These are phyloP conservation scores for Channallabes apus DNA, from an alignment of 2,797 vertebrate genomes.

Conservation along the genomic window DNA sequence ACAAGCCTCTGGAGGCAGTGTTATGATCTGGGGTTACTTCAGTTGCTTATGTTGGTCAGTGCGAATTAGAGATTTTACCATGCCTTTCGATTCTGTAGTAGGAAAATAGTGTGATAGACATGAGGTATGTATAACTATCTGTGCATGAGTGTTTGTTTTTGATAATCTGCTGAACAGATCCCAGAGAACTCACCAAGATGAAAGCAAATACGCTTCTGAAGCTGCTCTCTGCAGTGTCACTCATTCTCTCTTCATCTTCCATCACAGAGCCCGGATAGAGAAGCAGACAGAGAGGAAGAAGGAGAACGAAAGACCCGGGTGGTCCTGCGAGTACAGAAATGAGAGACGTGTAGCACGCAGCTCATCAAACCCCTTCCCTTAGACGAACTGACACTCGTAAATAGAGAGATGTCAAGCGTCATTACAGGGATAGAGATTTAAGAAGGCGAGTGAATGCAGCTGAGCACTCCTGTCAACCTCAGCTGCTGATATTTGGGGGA, in stretches of 20 bases:
- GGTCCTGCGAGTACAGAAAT: conserved; percentile 42
- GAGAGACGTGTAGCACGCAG: conserved; percentile 32
- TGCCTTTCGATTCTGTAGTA: not conserved
- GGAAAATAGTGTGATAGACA: not conserved
- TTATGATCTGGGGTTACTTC: too few species aligned
- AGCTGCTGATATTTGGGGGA: conserved; percentile 61
- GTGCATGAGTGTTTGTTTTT: not conserved
- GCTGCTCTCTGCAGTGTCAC: conserved; percentile 61
- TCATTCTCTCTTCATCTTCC: conserved; percentile 59
- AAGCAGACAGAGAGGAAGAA: conserved; percentile 50
- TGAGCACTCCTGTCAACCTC: conserved; percentile 60
- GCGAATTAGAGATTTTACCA: not conserved
- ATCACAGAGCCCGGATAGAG: conserved; percentile 61
- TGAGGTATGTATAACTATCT: conserved; percentile 7
- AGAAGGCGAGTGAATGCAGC: conserved; percentile 35
- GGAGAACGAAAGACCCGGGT: conserved; percentile 41
- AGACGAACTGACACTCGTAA: conserved; percentile 49
- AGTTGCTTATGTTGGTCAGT: too few species aligned
- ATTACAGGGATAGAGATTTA: conserved; percentile 34
- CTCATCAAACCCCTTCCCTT: conserved; percentile 43
- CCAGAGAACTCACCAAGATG: conserved; percentile 64
- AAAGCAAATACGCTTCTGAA: conserved; percentile 65
- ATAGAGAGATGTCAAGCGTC: conserved; percentile 43
- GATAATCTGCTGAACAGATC: conserved; percentile 57
- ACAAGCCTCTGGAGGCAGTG: too few species aligned